A percentile compares a stretch with the other conserved stretches of the same genome.
Evolutionary conservation across 2,797 vertebrate species (phyloP).

Genomic region (Serranus cabrilla): DNA sequence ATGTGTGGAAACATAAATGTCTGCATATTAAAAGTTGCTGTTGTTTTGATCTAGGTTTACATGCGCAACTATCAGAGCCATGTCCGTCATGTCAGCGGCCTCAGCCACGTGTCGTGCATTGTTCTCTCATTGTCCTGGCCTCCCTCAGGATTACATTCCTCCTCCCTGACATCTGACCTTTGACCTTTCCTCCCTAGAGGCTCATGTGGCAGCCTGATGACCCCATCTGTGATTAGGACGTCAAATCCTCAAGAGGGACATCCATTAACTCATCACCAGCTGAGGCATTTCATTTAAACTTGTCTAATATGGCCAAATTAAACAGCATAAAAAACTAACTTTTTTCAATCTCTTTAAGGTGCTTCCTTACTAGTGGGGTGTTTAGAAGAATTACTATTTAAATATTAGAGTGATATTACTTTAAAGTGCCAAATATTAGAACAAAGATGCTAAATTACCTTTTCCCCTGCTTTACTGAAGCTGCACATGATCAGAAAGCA

Average conservation of each 20-base stretch:
- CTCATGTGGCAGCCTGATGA: slow-evolving; percentile 33
- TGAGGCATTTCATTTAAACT: slow-evolving; percentile 33
- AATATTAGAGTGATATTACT: not conserved
- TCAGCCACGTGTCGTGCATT: slow-evolving; percentile 3
- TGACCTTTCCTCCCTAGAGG: slow-evolving; percentile 53
- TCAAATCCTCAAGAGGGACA: slow-evolving; percentile 31
- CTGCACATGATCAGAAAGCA: not conserved
- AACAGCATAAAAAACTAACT: not conserved
- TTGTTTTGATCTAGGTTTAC: not conserved
- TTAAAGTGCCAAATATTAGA: not conserved
- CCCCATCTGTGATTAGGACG: slow-evolving; percentile 56
- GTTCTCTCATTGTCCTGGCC: slow-evolving; percentile 3
- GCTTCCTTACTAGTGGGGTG: not conserved
- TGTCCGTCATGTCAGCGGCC: not conserved
- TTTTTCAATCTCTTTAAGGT: not conserved
- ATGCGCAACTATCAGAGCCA: slow-evolving; percentile 28
- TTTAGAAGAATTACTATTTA: not conserved
- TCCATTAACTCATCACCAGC: slow-evolving; percentile 53
- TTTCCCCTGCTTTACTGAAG: not conserved
- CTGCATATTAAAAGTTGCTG: no score
- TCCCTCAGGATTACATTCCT: slow-evolving; percentile 31
- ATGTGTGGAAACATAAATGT: not conserved
- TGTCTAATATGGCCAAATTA: not conserved
- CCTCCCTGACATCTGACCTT: slow-evolving; percentile 55
- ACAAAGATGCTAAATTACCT: not conserved